Conservation (phyloP, 2,113 vertebrate genomes). For the Danionella cerebrum region DNA sequence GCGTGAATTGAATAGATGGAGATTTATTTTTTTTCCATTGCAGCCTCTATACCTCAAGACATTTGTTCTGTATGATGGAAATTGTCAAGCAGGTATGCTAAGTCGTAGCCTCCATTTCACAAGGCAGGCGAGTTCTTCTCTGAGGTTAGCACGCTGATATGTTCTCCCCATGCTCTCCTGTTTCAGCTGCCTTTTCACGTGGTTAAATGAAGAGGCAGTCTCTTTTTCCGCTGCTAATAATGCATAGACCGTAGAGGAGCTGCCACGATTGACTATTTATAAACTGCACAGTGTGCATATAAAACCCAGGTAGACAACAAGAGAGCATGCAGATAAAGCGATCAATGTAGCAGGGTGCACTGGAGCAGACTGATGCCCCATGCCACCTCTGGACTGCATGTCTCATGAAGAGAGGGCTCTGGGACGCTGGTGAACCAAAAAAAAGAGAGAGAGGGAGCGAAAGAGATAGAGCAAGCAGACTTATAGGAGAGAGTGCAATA, state of each 20-base stretch:
- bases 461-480: constrained; percentile 58
- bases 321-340: constrained; percentile 29
- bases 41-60: background rate
- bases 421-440: constrained; percentile 52
- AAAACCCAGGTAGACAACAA: constrained; percentile 35
- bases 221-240: constrained; percentile 69
- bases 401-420: constrained; percentile 60
- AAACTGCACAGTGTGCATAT: constrained; percentile 65
- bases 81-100: background rate
- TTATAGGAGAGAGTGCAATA: constrained; percentile 57
- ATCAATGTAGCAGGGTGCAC: constrained; percentile 26
- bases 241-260: constrained; percentile 64
- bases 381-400: constrained; percentile 62
- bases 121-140: constrained; percentile 29
- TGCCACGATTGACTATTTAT: constrained; percentile 73
- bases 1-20: background rate
- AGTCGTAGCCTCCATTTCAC: background rate
- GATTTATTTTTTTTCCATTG: no score
- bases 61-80: background rate
- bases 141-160: constrained; percentile 46
- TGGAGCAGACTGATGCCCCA: constrained; percentile 46
- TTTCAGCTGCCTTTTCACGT: constrained; percentile 46
- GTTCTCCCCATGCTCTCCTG: constrained; percentile 42
- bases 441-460: constrained; percentile 41
- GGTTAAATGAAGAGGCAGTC: constrained; percentile 67